Evolutionary conservation across 2,797 vertebrate species (phyloP), one percentile per base, ranked within the genome.

Genomic region (Chelon auratus): DNA sequence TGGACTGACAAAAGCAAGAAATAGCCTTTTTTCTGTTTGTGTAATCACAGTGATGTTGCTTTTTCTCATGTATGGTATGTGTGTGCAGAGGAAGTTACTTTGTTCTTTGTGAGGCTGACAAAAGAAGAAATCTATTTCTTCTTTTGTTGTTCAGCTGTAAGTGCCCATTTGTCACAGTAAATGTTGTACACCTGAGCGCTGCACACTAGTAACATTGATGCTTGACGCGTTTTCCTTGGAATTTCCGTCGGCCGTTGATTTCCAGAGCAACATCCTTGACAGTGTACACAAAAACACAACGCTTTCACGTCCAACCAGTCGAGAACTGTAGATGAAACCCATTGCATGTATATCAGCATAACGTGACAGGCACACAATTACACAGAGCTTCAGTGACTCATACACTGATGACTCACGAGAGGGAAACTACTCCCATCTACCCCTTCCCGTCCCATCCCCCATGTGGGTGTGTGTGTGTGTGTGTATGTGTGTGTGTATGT

Each of bases 301-400:
- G 61, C 1, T 43, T 88, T 89, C 81, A 66, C 43, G 59, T 77
- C 84, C 47, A 81, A 77, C 61, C 61, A 47, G 82, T 82, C 56
- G 10, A 75, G 81, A 78, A 83, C 55, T 75, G 84, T 69, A 87
- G 86, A 90, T 87, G 65, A 87, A 82, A 82, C 63, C 69, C 5
- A 33, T 30, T 72, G 80, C 51, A 73, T 89, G 75, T 85, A 87
- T 85, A 91, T 93, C 90, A 89, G 86, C 84, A 73, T 83, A 94
- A 94, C 89, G 92, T 94, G 93, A 94, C 92, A 90, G 84, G 83
- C 90, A 84, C 91, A 92, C 92, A 91, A 93, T 94, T 92, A 91
- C 93, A 90, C 84, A 65, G 86, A 86, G 87, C 87, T 81, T 78
- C 86, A 78, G 87, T 95, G 94, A 95, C 88, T 95, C 95, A 94